phyloP scores from a whole-genome alignment of 2,113 vertebrate species.

The Lagopus leucura region DNA sequence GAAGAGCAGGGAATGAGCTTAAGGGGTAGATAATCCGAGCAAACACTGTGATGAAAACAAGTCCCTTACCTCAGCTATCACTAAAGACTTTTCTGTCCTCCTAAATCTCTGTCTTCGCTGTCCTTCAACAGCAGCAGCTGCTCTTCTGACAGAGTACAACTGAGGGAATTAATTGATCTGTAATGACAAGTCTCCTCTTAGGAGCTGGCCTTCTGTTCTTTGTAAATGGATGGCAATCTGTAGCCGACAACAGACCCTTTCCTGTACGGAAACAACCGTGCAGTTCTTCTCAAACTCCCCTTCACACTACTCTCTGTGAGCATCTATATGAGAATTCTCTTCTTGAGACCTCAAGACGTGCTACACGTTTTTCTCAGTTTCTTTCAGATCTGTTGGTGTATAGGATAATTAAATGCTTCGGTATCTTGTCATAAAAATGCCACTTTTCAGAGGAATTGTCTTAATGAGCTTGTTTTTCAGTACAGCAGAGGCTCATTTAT shows the following conservation, averaged over 20 bases:
- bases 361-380: constrained; percentile 3
- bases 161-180: neutral
- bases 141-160: neutral
- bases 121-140: neutral
- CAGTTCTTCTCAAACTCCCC: neutral
- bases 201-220: constrained; percentile 1
- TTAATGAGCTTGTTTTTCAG: constrained; percentile 65
- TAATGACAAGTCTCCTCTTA: neutral
- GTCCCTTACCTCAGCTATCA: neutral
- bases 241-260: neutral
- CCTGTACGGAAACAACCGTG: neutral
- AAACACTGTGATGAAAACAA: constrained; percentile 16
- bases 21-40: constrained; percentile 20
- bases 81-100: neutral
- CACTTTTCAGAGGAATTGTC: constrained; percentile 66
- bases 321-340: neutral
- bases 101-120: neutral
- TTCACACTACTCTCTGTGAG: neutral
- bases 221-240: neutral
- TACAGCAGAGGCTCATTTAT: constrained; percentile 51
- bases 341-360: constrained; percentile 7
- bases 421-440: constrained; percentile 56
- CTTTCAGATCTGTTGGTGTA: constrained; percentile 51
- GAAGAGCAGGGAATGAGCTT: neutral
- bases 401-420: constrained; percentile 58